Percentiles rank a stretch among this genome's conserved stretches.
phyloP scores from a whole-genome alignment of 2,797 vertebrate species.

The Scarus forsteni region DNA sequence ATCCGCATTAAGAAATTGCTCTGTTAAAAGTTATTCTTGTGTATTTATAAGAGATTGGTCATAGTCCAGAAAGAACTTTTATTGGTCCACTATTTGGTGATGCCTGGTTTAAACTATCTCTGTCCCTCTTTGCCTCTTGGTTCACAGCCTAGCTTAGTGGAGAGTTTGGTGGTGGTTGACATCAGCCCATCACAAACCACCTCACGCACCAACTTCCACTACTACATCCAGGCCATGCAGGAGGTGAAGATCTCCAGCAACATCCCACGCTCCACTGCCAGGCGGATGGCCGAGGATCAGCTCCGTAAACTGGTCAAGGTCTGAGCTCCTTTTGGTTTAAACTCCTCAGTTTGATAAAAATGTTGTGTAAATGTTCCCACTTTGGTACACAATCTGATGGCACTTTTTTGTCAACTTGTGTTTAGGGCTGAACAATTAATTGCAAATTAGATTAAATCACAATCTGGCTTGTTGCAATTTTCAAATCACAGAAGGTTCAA shows the following conservation, averaged over 20 bases:
- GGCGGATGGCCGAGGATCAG: conserved; percentile 90
- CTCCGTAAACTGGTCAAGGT: conserved; percentile 88
- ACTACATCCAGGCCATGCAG: conserved; percentile 91
- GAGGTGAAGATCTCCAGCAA: conserved; percentile 85
- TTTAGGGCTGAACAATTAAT: no score
- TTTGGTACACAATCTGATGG: neutral
- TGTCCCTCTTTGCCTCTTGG: neutral
- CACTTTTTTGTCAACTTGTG: neutral
- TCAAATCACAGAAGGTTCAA: no score
- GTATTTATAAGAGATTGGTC: no score
- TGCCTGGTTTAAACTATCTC: neutral
- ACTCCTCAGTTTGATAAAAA: neutral
- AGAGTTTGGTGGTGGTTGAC: conserved; percentile 91
- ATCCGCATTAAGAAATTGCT: no score
- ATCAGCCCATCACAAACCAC: conserved; percentile 86
- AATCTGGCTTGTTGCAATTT: no score
- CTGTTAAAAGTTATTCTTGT: no score
- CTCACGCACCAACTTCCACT: conserved; percentile 78
- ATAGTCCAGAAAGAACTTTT: no score
- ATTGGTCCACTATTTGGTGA: no score
- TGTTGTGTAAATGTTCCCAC: neutral
- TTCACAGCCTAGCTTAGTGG: conserved; percentile 89
- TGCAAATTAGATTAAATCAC: no score
- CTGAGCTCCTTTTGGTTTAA: conserved; percentile 18
- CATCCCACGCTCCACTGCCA: conserved; percentile 88